Evolutionary conservation across 1,140 invertebrate species (phyloP).

Genomic region (Polypedilum pembai): DNA sequence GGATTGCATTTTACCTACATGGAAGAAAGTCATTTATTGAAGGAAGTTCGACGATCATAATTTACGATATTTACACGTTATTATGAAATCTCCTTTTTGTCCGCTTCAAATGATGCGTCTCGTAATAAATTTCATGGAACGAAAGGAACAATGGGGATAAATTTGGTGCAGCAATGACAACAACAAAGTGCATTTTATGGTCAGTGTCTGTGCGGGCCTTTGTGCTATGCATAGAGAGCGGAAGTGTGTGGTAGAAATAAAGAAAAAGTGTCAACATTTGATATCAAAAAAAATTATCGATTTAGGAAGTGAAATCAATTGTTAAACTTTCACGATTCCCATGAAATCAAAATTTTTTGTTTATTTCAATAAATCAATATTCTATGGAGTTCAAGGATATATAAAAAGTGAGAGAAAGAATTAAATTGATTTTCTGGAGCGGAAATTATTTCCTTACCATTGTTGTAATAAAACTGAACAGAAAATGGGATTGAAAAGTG

Average conservation of each 20-base stretch:
- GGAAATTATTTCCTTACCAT: constrained; percentile 2
- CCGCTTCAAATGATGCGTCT: constrained; percentile 3
- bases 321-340: neutral
- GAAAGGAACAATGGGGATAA: neutral
- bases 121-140: neutral
- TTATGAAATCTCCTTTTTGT: neutral
- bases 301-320: neutral
- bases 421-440: constrained; percentile 22
- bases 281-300: constrained; percentile 3
- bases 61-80: constrained; percentile 21
- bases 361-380: neutral
- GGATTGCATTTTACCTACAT: too few relatives aligned
- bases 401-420: neutral
- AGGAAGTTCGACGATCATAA: neutral
- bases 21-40: too few relatives aligned
- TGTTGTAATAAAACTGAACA: neutral
- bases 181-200: constrained; percentile 17
- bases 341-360: constrained; percentile 9
- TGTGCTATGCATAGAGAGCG: neutral
- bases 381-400: constrained; percentile 19
- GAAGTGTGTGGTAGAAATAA: constrained; percentile 10
- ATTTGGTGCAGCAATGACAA: neutral
- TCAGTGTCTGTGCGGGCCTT: neutral
- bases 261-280: neutral
- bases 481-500: neutral